phyloP scores from a whole-genome alignment of 2,888 invertebrate species.

The Allacma fusca region DNA sequence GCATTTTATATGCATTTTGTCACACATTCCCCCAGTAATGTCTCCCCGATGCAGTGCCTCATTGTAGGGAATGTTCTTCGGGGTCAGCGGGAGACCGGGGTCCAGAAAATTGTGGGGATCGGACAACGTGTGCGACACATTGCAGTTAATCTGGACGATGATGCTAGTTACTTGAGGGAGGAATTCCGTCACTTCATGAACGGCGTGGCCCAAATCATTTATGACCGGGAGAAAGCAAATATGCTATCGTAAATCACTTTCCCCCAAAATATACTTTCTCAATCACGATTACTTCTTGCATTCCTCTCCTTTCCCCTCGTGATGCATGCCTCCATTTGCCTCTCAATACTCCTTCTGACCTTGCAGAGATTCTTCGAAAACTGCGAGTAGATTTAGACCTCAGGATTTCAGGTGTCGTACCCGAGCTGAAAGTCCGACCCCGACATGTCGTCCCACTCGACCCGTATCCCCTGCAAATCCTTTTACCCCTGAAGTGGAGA shows the following conservation, averaged over 20 bases:
- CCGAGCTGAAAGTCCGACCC: not conserved
- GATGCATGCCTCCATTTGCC: too few species aligned
- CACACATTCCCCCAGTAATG: slow-evolving; percentile 53
- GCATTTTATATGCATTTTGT: slow-evolving; percentile 60
- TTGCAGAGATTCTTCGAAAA: slow-evolving; percentile 7
- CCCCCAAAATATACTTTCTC: not conserved
- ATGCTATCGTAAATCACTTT: slow-evolving; percentile 40
- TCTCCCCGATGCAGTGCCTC: slow-evolving; percentile 54
- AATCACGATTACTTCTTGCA: not conserved
- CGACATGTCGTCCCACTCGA: slow-evolving; percentile 16
- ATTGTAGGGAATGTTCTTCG: slow-evolving; percentile 59
- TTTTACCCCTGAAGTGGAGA: slow-evolving; percentile 1
- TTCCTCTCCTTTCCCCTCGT: not conserved
- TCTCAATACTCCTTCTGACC: too few species aligned
- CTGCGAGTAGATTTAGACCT: slow-evolving; percentile 18
- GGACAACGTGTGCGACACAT: slow-evolving; percentile 56
- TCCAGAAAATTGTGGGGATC: slow-evolving; percentile 58
- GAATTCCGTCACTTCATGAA: slow-evolving; percentile 56
- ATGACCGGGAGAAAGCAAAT: slow-evolving; percentile 55
- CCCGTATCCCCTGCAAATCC: slow-evolving; percentile 16
- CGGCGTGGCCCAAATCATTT: slow-evolving; percentile 54
- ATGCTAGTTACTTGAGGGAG: slow-evolving; percentile 54
- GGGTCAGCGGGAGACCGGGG: slow-evolving; percentile 52
- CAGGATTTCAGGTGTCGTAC: slow-evolving; percentile 39
- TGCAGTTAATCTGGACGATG: slow-evolving; percentile 60